Evolutionary conservation across 92 coral and sea anemone genomes (phyloP).

Genomic region (Siderastrea siderea): DNA sequence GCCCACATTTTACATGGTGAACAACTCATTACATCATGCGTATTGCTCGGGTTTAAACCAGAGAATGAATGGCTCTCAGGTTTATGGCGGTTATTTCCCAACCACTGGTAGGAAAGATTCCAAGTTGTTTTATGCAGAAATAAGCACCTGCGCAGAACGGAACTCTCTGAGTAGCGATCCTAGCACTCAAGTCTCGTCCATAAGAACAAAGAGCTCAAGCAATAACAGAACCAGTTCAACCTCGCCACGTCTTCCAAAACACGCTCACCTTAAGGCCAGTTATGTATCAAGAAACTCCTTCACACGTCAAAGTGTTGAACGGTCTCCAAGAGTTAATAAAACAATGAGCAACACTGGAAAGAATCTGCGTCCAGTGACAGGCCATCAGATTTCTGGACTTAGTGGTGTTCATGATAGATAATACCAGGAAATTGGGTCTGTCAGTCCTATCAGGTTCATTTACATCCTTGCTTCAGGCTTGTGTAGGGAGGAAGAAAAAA

Average conservation of each 20-base stretch:
- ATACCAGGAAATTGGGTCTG: not conserved
- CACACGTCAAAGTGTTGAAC: slow-evolving; percentile 6
- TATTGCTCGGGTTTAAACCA: slow-evolving; percentile 2
- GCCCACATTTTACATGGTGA: slow-evolving; percentile 42
- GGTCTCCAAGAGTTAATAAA: not conserved
- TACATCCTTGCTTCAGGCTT: no score
- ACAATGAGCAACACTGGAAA: not conserved
- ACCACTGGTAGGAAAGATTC: slow-evolving; percentile 43
- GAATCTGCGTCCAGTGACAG: slow-evolving; percentile 28
- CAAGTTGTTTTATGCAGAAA: slow-evolving; percentile 53
- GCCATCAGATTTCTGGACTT: slow-evolving; percentile 25
- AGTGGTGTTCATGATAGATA: slow-evolving; percentile 24
- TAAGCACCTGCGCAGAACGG: slow-evolving; percentile 21
- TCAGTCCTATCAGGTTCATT: no score
- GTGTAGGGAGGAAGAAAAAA: not conserved
- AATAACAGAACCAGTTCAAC: not conserved
- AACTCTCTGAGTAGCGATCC: not conserved
- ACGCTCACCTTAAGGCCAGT: slow-evolving; percentile 16
- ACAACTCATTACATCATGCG: slow-evolving; percentile 24
- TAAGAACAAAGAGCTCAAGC: not conserved
- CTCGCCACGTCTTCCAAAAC: slow-evolving; percentile 8
- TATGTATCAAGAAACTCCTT: slow-evolving; percentile 21
- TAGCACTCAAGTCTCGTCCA: not conserved
- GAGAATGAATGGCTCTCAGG: slow-evolving; percentile 37
- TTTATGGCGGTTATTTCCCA: slow-evolving; percentile 68